These are phyloP conservation scores for Ibycter americanus DNA, from an alignment of 2,797 vertebrate species.

Conservation along the genomic window DNA sequence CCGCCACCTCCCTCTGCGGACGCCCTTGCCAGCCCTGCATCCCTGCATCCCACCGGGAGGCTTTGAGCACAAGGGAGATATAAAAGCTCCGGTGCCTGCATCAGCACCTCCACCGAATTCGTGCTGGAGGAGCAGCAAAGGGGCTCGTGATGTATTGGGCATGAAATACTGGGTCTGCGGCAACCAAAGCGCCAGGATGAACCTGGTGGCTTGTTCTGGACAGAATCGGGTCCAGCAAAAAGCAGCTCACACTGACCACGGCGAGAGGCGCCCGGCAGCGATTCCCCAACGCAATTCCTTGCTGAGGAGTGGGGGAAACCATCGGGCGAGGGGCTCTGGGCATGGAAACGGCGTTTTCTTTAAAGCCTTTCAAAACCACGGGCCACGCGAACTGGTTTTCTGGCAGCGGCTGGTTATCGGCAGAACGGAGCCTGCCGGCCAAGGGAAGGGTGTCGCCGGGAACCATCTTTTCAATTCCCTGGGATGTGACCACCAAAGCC, in stretches of 20 bases:
- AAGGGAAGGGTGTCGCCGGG: not conserved
- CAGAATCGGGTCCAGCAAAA: not conserved
- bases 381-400: not conserved
- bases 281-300: rapidly evolving
- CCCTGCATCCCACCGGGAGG: not conserved
- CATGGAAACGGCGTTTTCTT: not conserved
- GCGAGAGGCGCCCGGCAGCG: rapidly evolving
- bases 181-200: not conserved
- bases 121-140: not conserved
- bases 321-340: not conserved
- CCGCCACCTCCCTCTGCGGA: rapidly evolving
- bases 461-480: not conserved
- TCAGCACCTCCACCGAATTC: not conserved
- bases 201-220: not conserved
- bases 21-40: not conserved
- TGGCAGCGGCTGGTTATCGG: too few relatives aligned
- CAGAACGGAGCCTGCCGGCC: not conserved
- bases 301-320: not conserved
- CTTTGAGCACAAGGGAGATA: not conserved
- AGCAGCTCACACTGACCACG: not conserved
- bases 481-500: not conserved
- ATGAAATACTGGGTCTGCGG: not conserved
- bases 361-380: not conserved
- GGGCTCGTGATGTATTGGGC: not conserved
- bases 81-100: not conserved